Percentiles rank a stretch among this genome's conserved stretches.
These are phyloP conservation scores for Sciurus vulgaris DNA, from an alignment of 2,797 vertebrate species.

Conservation along the genomic window DNA sequence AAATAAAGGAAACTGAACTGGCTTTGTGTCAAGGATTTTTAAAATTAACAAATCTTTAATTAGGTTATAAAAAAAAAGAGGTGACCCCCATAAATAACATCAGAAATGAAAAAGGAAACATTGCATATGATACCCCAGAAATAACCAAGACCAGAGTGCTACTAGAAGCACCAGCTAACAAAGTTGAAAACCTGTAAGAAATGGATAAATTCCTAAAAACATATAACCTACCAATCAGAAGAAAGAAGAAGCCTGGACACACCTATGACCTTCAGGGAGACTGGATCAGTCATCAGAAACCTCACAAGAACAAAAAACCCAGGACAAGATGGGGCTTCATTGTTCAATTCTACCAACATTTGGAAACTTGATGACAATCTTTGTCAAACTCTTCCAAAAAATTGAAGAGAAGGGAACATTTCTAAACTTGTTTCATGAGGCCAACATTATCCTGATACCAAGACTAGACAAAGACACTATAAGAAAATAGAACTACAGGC, in stretches of 20 bases:
- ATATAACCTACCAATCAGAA: neutral
- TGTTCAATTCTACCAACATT: neutral
- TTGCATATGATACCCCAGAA: neutral
- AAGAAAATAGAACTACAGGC: neutral
- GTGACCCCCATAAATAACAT: neutral
- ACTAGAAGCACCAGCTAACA: neutral
- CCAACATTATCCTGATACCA: neutral
- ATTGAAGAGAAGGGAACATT: neutral
- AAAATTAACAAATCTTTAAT: neutral
- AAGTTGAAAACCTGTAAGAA: neutral
- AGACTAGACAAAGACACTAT: neutral
- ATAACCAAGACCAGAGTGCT: neutral
- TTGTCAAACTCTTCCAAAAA: neutral
- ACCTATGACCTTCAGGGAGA: neutral
- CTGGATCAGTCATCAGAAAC: neutral
- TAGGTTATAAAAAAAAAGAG: neutral
- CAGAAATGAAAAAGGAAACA: slow-evolving; percentile 5
- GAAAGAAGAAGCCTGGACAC: neutral
- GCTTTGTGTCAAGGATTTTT: neutral
- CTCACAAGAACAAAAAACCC: neutral
- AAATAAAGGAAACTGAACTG: neutral
- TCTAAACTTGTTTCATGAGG: neutral
- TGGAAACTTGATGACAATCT: neutral
- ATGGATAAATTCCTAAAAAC: neutral
- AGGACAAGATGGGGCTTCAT: neutral